Percentiles rank a stretch among this genome's conserved stretches.
These are phyloP conservation scores for Axinella damicornis DNA, from an alignment of 37 sponge, comb jelly and placozoan species.

Conservation along the genomic window DNA sequence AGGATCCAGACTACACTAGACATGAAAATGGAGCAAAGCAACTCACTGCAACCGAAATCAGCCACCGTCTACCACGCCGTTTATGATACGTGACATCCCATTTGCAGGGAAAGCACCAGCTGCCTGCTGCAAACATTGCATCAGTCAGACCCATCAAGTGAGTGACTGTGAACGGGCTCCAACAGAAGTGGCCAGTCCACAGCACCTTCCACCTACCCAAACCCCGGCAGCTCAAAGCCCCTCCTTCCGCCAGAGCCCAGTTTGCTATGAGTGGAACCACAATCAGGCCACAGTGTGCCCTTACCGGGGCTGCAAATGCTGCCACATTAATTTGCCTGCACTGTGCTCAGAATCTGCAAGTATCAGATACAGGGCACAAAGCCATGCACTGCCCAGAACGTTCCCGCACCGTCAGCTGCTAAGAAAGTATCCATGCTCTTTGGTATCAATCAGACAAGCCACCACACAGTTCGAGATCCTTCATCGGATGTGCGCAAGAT, in stretches of 20 bases:
- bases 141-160: constrained; percentile 6
- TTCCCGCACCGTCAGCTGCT: too few relatives aligned
- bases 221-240: not conserved
- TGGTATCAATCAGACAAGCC: too few relatives aligned
- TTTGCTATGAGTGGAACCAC: constrained; percentile 21
- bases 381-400: constrained; percentile 25
- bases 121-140: constrained; percentile 13
- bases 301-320: not conserved
- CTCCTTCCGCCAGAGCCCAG: not conserved
- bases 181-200: too few relatives aligned
- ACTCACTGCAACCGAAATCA: too few relatives aligned
- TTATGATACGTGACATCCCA: constrained; percentile 10
- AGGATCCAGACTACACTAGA: not conserved
- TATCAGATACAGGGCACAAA: not conserved
- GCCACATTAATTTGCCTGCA: constrained; percentile 9
- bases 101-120: constrained; percentile 17
- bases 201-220: too few relatives aligned
- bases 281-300: not conserved
- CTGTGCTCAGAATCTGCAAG: not conserved
- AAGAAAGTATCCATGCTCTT: too few relatives aligned
- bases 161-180: not conserved
- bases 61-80: too few relatives aligned
- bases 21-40: too few relatives aligned
- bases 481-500: too few relatives aligned
- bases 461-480: too few relatives aligned